Conservation (phyloP, 2,888 invertebrate species). For the Caprella mutica region DNA sequence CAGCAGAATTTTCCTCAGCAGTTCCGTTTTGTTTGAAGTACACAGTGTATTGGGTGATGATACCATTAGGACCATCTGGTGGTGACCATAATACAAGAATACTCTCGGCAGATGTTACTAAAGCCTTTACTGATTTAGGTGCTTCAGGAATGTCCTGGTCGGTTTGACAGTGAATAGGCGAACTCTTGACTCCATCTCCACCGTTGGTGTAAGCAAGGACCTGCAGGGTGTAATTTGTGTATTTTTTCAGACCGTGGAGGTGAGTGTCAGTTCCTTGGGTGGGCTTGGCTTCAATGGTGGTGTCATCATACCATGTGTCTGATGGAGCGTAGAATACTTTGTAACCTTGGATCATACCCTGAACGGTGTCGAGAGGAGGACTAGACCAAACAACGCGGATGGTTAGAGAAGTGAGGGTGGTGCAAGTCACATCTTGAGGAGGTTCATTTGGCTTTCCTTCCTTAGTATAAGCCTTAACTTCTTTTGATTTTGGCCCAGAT, state of each 20-base stretch:
- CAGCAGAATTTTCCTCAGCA: conserved; percentile 37
- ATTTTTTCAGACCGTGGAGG: conserved; percentile 83
- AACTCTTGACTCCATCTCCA: conserved; percentile 81
- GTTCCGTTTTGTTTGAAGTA: conserved; percentile 50
- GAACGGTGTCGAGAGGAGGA: conserved; percentile 78
- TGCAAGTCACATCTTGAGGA: conserved; percentile 76
- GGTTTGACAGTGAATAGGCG: conserved; percentile 80
- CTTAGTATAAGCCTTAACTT: conserved; percentile 80
- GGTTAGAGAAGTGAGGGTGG: conserved; percentile 83
- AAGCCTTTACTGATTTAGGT: conserved; percentile 81
- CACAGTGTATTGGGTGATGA: conserved; percentile 83
- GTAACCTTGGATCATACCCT: conserved; percentile 91
- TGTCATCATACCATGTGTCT: conserved; percentile 81
- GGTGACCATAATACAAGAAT: conserved; percentile 89
- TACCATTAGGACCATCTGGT: conserved; percentile 81
- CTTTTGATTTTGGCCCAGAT: conserved; percentile 77
- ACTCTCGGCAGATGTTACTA: conserved; percentile 80
- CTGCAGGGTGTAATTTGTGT: conserved; percentile 93
- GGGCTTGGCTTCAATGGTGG: conserved; percentile 60
- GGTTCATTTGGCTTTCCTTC: conserved; percentile 87
- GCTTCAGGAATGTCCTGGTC: conserved; percentile 92
- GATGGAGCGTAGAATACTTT: conserved; percentile 85
- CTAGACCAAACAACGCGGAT: conserved; percentile 90
- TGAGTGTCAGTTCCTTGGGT: conserved; percentile 86
- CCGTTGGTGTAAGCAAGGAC: conserved; percentile 87